Base-by-base conservation (phyloP, 53 echinoderm and acorn worm genomes). In the Glandiceps talaboti region DNA sequence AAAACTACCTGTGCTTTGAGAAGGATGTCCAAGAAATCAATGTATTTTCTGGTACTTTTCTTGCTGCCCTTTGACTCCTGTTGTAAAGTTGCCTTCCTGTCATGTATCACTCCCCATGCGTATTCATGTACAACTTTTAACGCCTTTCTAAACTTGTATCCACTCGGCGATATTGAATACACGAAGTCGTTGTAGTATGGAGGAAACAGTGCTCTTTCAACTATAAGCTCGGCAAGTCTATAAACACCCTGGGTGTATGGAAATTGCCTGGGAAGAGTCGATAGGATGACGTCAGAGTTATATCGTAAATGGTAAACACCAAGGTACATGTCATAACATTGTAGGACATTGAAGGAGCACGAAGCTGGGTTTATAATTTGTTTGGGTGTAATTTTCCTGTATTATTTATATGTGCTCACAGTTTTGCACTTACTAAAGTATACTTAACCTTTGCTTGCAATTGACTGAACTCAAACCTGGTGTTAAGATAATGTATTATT, bases 211-310 rank as follows among this genome's bases (percentile, higher is more conserved):
- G 80, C 45, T 0, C 87, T 80, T 0, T 87, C 80, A 28, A 81
- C 27, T 20, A 84, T 74, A 73, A 87, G 75, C 28, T 33, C 31
- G 31, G 87, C 76, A 27, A 87, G 75, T 28, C 83, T 80, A 14
- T 80, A 31, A 26, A 87, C 83, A 28, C 87, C 84, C 26, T 80
- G 33, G 74, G 80, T 83, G 74, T 87, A 87, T 25, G 87, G 87
- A 76, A 83, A 83, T 30, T 87, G 83, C 64, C 64, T 45, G 64
- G n/a, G n/a, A n/a, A n/a, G n/a, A n/a, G n/a, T n/a, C n/a, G n/a
- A n/a, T n/a, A n/a, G n/a, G n/a, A n/a, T n/a, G n/a, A n/a, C n/a
- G n/a, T n/a, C n/a, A n/a, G n/a, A n/a, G n/a, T n/a, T n/a, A n/a
- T n/a, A n/a, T n/a, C n/a, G n/a, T n/a, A n/a, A n/a, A n/a, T n/a